Conservation (phyloP, 2,888 invertebrate genomes). For the Calameuta filiformis region DNA sequence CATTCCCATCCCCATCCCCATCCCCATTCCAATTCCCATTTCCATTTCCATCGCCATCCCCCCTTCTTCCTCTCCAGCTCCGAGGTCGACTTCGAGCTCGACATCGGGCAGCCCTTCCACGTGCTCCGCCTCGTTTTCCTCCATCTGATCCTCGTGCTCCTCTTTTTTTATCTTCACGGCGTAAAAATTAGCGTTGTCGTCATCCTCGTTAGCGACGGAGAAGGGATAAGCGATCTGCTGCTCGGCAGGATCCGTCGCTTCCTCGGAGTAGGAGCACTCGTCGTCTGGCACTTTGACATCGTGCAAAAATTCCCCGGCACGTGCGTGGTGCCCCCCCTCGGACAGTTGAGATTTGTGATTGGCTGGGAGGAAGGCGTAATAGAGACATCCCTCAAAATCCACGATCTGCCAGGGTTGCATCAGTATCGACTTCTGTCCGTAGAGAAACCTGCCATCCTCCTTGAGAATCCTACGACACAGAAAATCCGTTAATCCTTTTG, state of each 20-base stretch:
- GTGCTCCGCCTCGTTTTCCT: constrained; percentile 2
- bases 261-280: not conserved
- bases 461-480: constrained; percentile 16
- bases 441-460: constrained; percentile 43
- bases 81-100: not conserved
- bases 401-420: constrained; percentile 54
- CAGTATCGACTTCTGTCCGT: constrained; percentile 44
- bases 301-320: not conserved
- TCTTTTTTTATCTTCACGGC: not conserved
- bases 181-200: constrained; percentile 12
- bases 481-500: not conserved
- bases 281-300: constrained; percentile 16
- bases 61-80: constrained; percentile 30
- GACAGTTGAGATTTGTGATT: constrained; percentile 13
- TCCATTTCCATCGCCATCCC: constrained; percentile 26
- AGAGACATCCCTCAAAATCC: constrained; percentile 48
- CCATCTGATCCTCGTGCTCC: not conserved
- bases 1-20: not conserved
- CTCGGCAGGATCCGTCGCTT: not conserved
- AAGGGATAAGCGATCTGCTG: not conserved
- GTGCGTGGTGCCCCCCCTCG: not conserved
- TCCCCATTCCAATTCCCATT: constrained; percentile 26
- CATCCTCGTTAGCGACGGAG: not conserved
- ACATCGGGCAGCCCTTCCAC: constrained; percentile 10
- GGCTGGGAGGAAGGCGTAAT: constrained; percentile 50